Evolutionary conservation across 2,888 invertebrate genomes (phyloP).

Genomic region (Macrophya annulata): DNA sequence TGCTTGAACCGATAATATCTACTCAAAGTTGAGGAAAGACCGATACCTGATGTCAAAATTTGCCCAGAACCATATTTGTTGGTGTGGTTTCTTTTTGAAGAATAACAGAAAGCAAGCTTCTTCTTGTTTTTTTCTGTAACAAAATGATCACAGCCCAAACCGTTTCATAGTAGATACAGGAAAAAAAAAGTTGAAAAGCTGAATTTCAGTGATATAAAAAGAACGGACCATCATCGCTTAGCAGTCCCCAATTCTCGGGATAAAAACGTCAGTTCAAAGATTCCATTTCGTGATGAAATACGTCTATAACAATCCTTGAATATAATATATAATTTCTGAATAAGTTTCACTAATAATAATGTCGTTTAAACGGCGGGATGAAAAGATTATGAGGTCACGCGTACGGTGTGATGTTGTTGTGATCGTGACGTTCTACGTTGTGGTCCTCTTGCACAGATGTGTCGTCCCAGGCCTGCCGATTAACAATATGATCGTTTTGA

Average conservation of each 20-base stretch:
- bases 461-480: conserved; percentile 42
- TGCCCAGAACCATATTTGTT: no score
- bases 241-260: not conserved
- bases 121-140: not conserved
- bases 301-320: not conserved
- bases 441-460: conserved; percentile 46
- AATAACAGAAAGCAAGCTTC: not conserved
- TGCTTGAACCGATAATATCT: not conserved
- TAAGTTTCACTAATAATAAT: not conserved
- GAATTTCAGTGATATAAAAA: not conserved
- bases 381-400: conserved; percentile 15
- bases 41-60: no score
- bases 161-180: not conserved
- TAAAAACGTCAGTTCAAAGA: not conserved
- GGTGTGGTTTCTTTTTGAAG: not conserved
- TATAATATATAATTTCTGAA: not conserved
- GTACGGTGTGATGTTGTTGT: conserved; percentile 16
- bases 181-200: not conserved
- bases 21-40: no score
- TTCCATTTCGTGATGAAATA: not conserved
- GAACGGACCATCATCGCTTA: not conserved
- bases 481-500: conserved; percentile 55
- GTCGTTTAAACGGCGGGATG: conserved; percentile 11
- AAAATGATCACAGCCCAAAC: not conserved
- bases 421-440: conserved; percentile 16